These are phyloP conservation scores for Hucho hucho DNA, from an alignment of 2,113 vertebrate species.

Conservation along the genomic window DNA sequence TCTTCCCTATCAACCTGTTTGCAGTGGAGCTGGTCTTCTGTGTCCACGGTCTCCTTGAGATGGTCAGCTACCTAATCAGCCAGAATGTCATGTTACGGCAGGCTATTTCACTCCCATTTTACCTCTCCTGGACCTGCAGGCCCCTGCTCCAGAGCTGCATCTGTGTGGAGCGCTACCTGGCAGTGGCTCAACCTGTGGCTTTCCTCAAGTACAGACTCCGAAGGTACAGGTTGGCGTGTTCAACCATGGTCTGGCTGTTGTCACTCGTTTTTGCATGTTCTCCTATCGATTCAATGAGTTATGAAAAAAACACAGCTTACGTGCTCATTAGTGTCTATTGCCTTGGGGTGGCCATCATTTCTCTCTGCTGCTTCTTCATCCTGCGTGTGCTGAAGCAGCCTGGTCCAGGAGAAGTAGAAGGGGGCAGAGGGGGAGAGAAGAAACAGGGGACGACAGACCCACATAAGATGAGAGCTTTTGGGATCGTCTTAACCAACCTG, in stretches of 20 bases:
- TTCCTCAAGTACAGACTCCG: conserved; percentile 13
- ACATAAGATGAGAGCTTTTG: no score
- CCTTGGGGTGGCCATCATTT: neutral
- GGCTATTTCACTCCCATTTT: neutral
- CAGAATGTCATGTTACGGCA: neutral
- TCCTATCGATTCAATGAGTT: neutral
- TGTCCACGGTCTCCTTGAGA: neutral
- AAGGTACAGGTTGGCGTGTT: neutral
- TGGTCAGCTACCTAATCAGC: no score
- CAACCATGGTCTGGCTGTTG: neutral
- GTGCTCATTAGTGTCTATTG: neutral
- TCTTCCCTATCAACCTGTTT: neutral
- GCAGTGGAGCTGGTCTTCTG: neutral
- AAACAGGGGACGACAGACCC: no score
- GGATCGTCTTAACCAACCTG: neutral
- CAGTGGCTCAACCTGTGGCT: conserved; percentile 13
- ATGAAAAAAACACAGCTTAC: neutral
- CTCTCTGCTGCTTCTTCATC: neutral
- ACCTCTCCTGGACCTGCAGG: neutral
- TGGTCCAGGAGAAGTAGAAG: neutral
- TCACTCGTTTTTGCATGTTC: neutral
- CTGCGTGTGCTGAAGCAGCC: neutral
- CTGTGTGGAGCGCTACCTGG: conserved; percentile 22
- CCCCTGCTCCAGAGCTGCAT: conserved; percentile 8
- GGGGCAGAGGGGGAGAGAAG: no score